Evolutionary conservation across 2,113 vertebrate genomes (phyloP), one percentile per base, ranked within the genome.

Genomic region (Carollia perspicillata): DNA sequence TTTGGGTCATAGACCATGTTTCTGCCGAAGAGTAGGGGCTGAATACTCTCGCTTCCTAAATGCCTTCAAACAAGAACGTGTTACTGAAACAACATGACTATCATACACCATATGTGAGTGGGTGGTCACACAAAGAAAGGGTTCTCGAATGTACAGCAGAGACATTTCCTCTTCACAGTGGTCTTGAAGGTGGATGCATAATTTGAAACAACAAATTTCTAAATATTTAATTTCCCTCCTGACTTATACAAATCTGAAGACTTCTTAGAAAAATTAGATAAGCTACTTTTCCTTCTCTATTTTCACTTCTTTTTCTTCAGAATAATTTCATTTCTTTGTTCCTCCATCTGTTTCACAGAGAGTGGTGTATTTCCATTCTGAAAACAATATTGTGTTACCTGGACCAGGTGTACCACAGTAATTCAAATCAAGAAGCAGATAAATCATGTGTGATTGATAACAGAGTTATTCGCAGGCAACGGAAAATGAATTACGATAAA

Each of bases 381-480:
- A 96, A 95, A 93, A 93, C 87, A 74, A 63, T 79, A 77, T 87
- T 33, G 28, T 94, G 30, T 95, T 77, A 96, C 40, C 79, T n/a
- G 23, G 90, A 95, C 5, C 28, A 97, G 42, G 33, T 97, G 89
- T 84, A 71, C n/a, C 14, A 37, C 23, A 90, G 47, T 63, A 53
- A 83, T 97, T 92, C 0, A 0, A 94, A 94, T 93, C 53, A 90
- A 94, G 77, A 88, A 93, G 77, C 78, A 95, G 88, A 85, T 90
- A 95, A 93, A 84, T 94, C 86, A 90, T 66, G 17, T 92, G 35
- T 96, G 97, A 85, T 92, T 97, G 81, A 92, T 97, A 91, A 86
- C 14, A 0, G 40, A 28, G 68, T 86, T 96, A 94, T 33, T 83
- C 18, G 55, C 66, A 93, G 65, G 42, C 72, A 81, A 96, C 3